Conservation (phyloP, 2,888 invertebrate genomes). For the Drosophila meridiana region DNA sequence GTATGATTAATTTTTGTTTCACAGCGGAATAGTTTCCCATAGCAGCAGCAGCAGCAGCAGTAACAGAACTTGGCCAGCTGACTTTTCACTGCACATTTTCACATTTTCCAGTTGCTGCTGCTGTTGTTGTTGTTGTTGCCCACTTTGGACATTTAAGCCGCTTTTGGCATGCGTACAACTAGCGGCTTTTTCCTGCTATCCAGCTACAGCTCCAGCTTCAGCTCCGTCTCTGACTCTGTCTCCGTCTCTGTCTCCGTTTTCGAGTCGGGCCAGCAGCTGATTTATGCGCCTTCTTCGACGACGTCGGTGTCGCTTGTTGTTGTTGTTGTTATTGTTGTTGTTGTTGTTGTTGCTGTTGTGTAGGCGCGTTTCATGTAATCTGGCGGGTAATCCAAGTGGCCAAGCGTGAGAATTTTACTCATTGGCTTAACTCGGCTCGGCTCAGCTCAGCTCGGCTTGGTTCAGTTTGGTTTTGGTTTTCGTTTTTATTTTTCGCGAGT, state of each 20-base stretch:
- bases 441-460: constrained; percentile 3
- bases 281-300: constrained; percentile 67
- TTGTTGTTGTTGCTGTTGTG: constrained; percentile 53
- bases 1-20: constrained; percentile 72
- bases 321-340: constrained; percentile 37
- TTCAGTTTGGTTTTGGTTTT: constrained; percentile 7
- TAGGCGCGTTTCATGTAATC: constrained; percentile 81
- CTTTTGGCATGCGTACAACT: constrained; percentile 81
- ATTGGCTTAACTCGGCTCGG: constrained; percentile 51
- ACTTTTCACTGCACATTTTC: constrained; percentile 81
- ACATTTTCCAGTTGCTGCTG: constrained; percentile 69
- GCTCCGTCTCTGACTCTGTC: constrained; percentile 12
- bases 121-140: constrained; percentile 66
- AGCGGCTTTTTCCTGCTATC: constrained; percentile 62
- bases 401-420: constrained; percentile 80
- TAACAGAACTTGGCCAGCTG: constrained; percentile 65
- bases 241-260: constrained; percentile 23
- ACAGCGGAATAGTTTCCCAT: constrained; percentile 56
- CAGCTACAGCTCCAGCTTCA: constrained; percentile 26
- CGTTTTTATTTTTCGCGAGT: constrained; percentile 1
- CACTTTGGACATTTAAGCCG: constrained; percentile 82
- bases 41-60: constrained; percentile 18
- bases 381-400: constrained; percentile 80
- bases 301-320: constrained; percentile 35
- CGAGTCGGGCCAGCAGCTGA: constrained; percentile 63